These are phyloP conservation scores for Myotis yumanensis DNA, from an alignment of 2,113 vertebrate genomes.

Conservation along the genomic window DNA sequence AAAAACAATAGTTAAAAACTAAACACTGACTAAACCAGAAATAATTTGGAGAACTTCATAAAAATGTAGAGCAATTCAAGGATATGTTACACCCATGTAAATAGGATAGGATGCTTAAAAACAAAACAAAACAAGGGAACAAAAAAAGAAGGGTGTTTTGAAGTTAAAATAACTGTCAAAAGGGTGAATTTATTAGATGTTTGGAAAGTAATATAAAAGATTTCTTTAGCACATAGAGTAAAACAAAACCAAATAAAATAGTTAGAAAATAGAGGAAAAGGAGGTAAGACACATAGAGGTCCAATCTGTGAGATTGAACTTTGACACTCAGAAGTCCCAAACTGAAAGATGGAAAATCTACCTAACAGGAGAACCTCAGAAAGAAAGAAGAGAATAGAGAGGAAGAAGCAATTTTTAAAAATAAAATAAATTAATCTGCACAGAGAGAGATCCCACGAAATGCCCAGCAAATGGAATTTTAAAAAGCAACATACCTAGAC, in stretches of 20 bases:
- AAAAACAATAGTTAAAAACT: not conserved
- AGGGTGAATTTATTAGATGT: not conserved
- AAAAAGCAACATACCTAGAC: not conserved
- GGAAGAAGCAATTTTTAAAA: not conserved
- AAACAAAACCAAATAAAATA: not conserved
- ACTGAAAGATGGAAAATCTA: not conserved
- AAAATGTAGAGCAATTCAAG: not conserved
- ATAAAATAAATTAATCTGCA: constrained; percentile 4
- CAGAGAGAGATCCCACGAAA: constrained; percentile 11
- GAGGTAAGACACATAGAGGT: not conserved
- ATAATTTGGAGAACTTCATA: not conserved
- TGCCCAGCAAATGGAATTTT: not conserved
- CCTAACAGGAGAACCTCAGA: not conserved
- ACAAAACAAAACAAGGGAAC: not conserved
- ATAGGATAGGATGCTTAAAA: not conserved
- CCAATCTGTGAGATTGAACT: not conserved
- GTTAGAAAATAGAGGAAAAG: constrained; percentile 27
- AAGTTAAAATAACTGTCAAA: not conserved
- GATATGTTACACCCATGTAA: not conserved
- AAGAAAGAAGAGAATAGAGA: not conserved
- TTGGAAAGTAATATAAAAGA: constrained; percentile 32
- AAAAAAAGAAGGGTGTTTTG: not conserved
- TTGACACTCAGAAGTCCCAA: not conserved
- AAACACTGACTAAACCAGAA: constrained; percentile 19
- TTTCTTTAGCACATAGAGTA: not conserved